Conservation (phyloP, 2,113 vertebrate species). For the Andinoacara biseriatus region DNA sequence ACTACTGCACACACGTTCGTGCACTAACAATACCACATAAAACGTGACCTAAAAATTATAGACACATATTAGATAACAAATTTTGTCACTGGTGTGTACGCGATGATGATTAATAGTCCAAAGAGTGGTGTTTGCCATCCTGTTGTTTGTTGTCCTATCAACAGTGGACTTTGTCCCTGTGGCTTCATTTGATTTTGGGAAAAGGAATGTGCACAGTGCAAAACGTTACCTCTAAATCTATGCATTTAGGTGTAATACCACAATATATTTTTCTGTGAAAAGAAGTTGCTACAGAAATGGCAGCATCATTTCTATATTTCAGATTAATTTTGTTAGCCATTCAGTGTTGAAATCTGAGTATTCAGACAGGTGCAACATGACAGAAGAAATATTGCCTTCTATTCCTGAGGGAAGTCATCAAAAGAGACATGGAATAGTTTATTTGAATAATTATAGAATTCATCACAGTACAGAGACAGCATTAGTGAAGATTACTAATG, state of each 20-base stretch:
- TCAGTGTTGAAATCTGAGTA: neutral
- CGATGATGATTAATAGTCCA: constrained; percentile 59
- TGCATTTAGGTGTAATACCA: neutral
- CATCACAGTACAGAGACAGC: too few species aligned
- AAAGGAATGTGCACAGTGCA: neutral
- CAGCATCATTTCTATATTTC: neutral
- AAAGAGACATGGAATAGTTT: neutral
- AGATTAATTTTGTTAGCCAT: neutral
- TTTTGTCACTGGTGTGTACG: constrained; percentile 10
- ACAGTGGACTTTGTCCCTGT: constrained; percentile 66
- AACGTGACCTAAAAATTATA: neutral
- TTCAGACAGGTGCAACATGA: neutral
- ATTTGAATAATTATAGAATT: neutral
- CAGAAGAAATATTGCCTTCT: neutral
- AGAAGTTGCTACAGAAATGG: neutral
- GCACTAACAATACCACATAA: neutral
- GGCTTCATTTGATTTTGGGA: constrained; percentile 50
- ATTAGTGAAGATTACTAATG: neutral
- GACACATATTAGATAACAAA: constrained; percentile 14
- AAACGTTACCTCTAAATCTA: neutral
- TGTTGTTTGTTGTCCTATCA: constrained; percentile 70
- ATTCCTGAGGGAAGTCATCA: neutral
- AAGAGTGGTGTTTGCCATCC: constrained; percentile 61
- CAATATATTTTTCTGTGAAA: neutral
- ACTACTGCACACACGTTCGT: neutral